A percentile compares a stretch with the other conserved stretches of the same genome.
Evolutionary conservation across 37 sponge, comb jelly and placozoan genomes (phyloP).

Genomic region (Axinella damicornis): DNA sequence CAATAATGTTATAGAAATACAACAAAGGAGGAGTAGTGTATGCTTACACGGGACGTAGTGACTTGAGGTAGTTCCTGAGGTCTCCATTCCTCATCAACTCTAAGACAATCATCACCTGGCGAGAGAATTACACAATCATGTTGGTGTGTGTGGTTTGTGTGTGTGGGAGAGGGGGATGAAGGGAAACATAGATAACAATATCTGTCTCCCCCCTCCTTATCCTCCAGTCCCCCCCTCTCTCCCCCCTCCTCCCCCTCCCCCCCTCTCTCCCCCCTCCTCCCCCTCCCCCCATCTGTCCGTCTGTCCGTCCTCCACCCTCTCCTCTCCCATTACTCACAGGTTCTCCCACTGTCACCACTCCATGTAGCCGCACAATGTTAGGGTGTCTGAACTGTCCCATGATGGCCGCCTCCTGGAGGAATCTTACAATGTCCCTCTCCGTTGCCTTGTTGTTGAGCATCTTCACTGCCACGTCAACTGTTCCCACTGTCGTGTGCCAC

Average conservation of each 20-base stretch:
- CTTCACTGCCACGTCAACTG: slow-evolving; percentile 51
- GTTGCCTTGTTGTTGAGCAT: slow-evolving; percentile 8
- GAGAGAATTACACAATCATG: too few relatives aligned
- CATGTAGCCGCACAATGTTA: slow-evolving; percentile 56
- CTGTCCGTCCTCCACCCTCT: too few relatives aligned
- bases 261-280: too few relatives aligned
- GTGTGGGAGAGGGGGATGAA: too few relatives aligned
- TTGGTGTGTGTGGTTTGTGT: too few relatives aligned
- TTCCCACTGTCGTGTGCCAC: slow-evolving; percentile 36
- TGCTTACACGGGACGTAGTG: slow-evolving; percentile 42
- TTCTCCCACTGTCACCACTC: slow-evolving; percentile 53
- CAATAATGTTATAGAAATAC: too few relatives aligned
- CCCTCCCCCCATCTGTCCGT: too few relatives aligned
- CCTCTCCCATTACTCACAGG: slow-evolving; percentile 40
- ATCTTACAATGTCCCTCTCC: slow-evolving; percentile 40
- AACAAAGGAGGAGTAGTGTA: too few relatives aligned
- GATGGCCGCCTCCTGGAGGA: slow-evolving; percentile 72
- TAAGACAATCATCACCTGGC: slow-evolving; percentile 68
- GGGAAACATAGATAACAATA: too few relatives aligned
- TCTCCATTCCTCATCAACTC: slow-evolving; percentile 76
- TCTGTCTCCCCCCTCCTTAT: too few relatives aligned
- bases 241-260: too few relatives aligned
- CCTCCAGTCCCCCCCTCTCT: too few relatives aligned
- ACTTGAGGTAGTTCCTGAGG: slow-evolving; percentile 56
- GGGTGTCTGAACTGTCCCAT: slow-evolving; percentile 65